Percentiles rank a stretch among this genome's conserved stretches.
Evolutionary conservation across 1,140 invertebrate species (phyloP).

Genomic region (Drosophila navojoa): DNA sequence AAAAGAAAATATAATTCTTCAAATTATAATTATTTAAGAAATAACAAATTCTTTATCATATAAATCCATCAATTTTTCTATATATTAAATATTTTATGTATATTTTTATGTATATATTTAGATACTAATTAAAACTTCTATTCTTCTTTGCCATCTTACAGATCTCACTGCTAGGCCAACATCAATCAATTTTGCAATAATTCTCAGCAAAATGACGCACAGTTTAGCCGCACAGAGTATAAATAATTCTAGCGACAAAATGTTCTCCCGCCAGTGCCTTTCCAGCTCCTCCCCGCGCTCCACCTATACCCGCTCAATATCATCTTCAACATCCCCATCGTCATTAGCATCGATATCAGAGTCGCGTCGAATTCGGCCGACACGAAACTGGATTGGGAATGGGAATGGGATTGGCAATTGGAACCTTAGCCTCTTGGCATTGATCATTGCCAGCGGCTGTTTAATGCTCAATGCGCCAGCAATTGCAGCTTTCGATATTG

Average conservation of each 20-base stretch:
- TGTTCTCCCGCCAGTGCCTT: slow-evolving; percentile 83
- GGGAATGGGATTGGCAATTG: slow-evolving; percentile 42
- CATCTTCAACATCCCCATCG: background rate
- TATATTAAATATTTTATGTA: too few species aligned
- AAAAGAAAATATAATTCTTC: too few species aligned
- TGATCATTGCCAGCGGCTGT: slow-evolving; percentile 66
- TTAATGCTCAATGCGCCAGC: slow-evolving; percentile 68
- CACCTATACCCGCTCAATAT: slow-evolving; percentile 19
- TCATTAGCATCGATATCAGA: slow-evolving; percentile 22
- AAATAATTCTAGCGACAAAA: slow-evolving; percentile 37
- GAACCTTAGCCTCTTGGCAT: slow-evolving; percentile 61
- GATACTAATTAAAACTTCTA: slow-evolving; percentile 5
- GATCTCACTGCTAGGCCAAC: slow-evolving; percentile 59
- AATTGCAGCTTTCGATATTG: slow-evolving; percentile 75
- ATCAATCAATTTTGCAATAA: slow-evolving; percentile 11
- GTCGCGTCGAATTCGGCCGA: slow-evolving; percentile 25
- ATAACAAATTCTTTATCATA: too few species aligned
- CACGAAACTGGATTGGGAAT: slow-evolving; percentile 28
- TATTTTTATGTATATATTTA: too few species aligned
- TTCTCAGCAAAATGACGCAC: slow-evolving; percentile 50
- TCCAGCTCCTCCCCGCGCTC: slow-evolving; percentile 47
- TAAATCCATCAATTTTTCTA: too few species aligned
- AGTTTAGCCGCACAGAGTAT: slow-evolving; percentile 19
- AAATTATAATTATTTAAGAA: too few species aligned
- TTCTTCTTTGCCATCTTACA: slow-evolving; percentile 30